Base-by-base conservation (phyloP, 2,113 vertebrate genomes). In the Salvelinus fontinalis region DNA sequence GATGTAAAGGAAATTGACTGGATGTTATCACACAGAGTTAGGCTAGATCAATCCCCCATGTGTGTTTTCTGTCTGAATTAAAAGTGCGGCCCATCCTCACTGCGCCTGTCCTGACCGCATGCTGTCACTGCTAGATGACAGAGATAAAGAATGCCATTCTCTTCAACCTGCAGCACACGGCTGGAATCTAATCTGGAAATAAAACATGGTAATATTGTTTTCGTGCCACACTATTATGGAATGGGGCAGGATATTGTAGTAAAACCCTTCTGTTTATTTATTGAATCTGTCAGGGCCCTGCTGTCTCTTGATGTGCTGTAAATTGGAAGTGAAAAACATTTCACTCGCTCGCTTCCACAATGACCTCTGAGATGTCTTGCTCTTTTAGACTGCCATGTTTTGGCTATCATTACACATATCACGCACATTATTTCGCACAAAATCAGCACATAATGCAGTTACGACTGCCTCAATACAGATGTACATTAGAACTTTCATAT, bases 1-100 rank as follows among this genome's bases (percentile, higher is more conserved):
- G 71, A 86, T 70, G 76, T 75, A 84, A 77, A 86, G 83, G 76
- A 90, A 93, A 93, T 92, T 90, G 88, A 81, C 82, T 89, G 79
- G 85, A 86, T 90, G 84, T 84, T 92, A 92, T 93, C 91, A 82
- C 76, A 79, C 75, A 44, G 44, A 70, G 73, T 74, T 65, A 67
- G 70, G 57, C 73, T 67, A 81, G 86, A 90, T 87, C 76, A 81
- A 84, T 90, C 83, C 80, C 48, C 81, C 74, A 78, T 85, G 85
- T 84, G 82, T 88, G 85, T 81, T 87, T 89, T 88, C 85, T 79
- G 80, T 86, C 83, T 81, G 81, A 88, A 83, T 86, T 86, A 87
- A 91, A 89, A 78, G 64, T 48, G 16, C 16, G 22, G 77, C 57
- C 27, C 77, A 82, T 85, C 77, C 77, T 88, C 83, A 86, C 79